Percentiles rank a stretch among this genome's conserved stretches.
These are phyloP conservation scores for Euzophera pinguis DNA, from an alignment of 2,888 invertebrate species.

Conservation along the genomic window DNA sequence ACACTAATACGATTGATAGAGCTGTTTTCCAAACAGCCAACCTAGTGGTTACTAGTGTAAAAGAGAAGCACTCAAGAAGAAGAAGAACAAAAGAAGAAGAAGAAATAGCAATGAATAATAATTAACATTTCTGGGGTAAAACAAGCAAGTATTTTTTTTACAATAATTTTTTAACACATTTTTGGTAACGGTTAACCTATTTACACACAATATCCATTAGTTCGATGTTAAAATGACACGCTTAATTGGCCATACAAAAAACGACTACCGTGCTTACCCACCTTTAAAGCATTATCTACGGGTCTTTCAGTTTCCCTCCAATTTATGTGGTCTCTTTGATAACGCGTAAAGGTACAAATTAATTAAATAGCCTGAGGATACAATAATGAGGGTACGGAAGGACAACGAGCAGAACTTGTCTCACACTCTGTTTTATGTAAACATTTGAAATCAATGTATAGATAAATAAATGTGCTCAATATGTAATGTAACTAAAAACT, in stretches of 20 bases:
- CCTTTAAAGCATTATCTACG: not conserved
- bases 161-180: too few species aligned
- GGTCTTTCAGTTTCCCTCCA: conserved; percentile 1
- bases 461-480: too few species aligned
- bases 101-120: too few species aligned
- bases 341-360: conserved; percentile 9
- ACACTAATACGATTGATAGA: too few species aligned
- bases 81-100: too few species aligned
- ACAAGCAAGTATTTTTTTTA: too few species aligned
- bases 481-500: too few species aligned
- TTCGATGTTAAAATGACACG: conserved; percentile 37
- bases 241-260: conserved; percentile 10
- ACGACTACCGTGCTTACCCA: not conserved
- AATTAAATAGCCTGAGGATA: not conserved
- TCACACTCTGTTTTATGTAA: not conserved
- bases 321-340: conserved; percentile 1
- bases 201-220: conserved; percentile 25
- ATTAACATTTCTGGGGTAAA: too few species aligned
- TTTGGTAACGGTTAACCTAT: not conserved
- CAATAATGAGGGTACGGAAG: not conserved
- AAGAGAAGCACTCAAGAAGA: too few species aligned
- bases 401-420: too few species aligned
- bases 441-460: not conserved
- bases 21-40: too few species aligned
- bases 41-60: too few species aligned